These are phyloP conservation scores for Fopius arisanus DNA, from an alignment of 1,140 invertebrate species.

Conservation along the genomic window DNA sequence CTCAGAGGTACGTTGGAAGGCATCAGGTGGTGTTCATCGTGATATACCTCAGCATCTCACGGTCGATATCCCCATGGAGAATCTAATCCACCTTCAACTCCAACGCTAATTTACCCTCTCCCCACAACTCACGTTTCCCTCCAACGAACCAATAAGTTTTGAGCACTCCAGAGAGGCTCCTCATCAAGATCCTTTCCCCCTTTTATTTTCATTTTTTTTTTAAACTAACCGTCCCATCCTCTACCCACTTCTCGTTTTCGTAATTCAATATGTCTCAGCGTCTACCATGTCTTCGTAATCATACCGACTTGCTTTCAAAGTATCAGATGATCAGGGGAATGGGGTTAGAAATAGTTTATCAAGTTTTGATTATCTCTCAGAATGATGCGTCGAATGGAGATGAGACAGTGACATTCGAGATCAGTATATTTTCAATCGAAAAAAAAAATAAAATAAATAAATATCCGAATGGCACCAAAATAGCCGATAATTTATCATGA, in stretches of 20 bases:
- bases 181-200: background rate
- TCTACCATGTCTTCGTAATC: background rate
- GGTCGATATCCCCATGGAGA: background rate
- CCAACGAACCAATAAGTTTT: conserved; percentile 6
- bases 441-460: too few relatives aligned
- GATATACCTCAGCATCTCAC: background rate
- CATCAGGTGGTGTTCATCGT: background rate
- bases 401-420: too few relatives aligned
- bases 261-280: background rate
- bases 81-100: conserved; percentile 8
- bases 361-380: background rate
- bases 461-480: too few relatives aligned
- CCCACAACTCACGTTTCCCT: background rate
- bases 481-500: too few relatives aligned
- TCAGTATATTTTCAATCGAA: too few relatives aligned
- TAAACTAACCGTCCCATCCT: background rate
- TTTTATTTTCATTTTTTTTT: background rate
- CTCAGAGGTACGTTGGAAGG: background rate
- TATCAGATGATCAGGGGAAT: background rate
- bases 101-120: background rate
- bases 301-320: conserved; percentile 9
- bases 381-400: too few relatives aligned
- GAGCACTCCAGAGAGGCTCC: conserved; percentile 11
- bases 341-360: background rate
- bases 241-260: background rate